phyloP scores from a whole-genome alignment of 2,113 vertebrate genomes.

The Dicentrarchus labrax region DNA sequence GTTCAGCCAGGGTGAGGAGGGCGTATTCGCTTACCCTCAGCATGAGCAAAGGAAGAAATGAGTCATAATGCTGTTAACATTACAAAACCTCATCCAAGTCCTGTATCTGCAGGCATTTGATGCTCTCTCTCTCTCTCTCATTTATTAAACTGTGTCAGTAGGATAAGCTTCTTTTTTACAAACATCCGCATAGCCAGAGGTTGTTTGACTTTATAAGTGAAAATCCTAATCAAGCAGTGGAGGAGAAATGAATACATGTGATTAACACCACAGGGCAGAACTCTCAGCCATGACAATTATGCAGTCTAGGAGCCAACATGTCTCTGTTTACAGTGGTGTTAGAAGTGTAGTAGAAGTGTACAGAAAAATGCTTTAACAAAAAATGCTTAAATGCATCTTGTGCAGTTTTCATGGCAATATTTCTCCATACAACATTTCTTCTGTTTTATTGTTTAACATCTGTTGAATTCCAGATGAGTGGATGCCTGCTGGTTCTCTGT shows the following conservation, averaged over 20 bases:
- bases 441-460: conserved; percentile 27
- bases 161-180: background rate
- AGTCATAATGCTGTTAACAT: conserved; percentile 56
- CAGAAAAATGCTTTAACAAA: conserved; percentile 8
- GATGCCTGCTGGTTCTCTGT: conserved; percentile 16
- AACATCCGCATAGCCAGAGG: conserved; percentile 14
- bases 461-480: conserved; percentile 26
- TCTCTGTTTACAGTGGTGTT: conserved; percentile 18
- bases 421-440: background rate
- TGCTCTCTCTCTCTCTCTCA: background rate
- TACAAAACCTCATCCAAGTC: conserved; percentile 30
- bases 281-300: background rate
- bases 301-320: conserved; percentile 22
- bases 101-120: conserved; percentile 12
- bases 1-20: conserved; percentile 22
- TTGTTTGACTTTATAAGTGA: conserved; percentile 52
- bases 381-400: background rate
- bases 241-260: conserved; percentile 21
- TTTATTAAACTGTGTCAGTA: conserved; percentile 38
- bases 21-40: conserved; percentile 12
- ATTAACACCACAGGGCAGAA: conserved; percentile 28
- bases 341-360: background rate
- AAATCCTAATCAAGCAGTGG: conserved; percentile 12
- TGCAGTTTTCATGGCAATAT: background rate
- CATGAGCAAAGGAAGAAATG: conserved; percentile 61